Conservation (phyloP, 2,888 invertebrate genomes). For the Drosophila recens region DNA sequence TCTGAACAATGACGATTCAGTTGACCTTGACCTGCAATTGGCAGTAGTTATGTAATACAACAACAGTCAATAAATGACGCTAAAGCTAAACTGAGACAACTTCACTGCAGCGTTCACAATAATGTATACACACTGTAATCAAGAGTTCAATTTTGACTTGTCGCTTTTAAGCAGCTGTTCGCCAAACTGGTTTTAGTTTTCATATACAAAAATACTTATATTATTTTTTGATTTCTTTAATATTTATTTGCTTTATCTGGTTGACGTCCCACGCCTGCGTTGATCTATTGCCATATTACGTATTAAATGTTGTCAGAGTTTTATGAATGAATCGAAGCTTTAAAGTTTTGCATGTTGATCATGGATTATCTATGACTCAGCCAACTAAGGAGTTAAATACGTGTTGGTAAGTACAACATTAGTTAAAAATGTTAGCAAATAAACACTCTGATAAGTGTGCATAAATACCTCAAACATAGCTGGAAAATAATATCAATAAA, state of each 20-base stretch:
- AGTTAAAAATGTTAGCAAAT: conserved; percentile 63
- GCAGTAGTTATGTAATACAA: conserved; percentile 44
- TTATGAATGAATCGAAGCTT: conserved; percentile 58
- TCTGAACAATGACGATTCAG: conserved; percentile 14
- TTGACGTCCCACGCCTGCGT: conserved; percentile 43
- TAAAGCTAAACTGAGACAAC: conserved; percentile 21
- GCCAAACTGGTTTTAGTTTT: conserved; percentile 37
- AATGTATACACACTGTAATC: conserved; percentile 1
- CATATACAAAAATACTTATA: conserved; percentile 1
- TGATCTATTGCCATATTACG: conserved; percentile 20
- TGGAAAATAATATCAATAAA: conserved; percentile 42
- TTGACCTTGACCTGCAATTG: conserved; percentile 71
- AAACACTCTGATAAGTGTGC: conserved; percentile 47
- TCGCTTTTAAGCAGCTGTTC: conserved; percentile 30
- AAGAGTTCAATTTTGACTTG: conserved; percentile 22
- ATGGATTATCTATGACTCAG: conserved; percentile 35
- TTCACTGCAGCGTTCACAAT: conserved; percentile 7
- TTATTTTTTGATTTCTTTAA: conserved; percentile 9
- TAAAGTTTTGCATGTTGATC: not conserved
- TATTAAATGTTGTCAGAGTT: conserved; percentile 36
- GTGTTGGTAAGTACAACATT: conserved; percentile 36
- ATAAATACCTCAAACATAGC: conserved; percentile 67
- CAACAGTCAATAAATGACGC: conserved; percentile 24
- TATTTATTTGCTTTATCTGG: conserved; percentile 25
- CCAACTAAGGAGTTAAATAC: conserved; percentile 26